phyloP scores from a whole-genome alignment of 2,797 vertebrate genomes.

The Melanotaenia maccullochi region DNA sequence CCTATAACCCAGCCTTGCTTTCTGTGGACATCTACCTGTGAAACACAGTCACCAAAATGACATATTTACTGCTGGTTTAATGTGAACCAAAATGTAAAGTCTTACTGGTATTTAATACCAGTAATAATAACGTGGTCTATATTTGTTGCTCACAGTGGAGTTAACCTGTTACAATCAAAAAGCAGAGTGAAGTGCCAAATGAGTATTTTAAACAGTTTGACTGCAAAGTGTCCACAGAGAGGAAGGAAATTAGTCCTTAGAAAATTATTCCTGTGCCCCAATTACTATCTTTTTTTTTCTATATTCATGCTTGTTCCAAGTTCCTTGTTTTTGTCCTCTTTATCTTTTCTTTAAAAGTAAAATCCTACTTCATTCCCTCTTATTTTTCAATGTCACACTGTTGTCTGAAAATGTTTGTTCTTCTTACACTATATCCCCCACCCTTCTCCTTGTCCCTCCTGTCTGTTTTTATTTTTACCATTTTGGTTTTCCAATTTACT shows the following conservation, averaged over 20 bases:
- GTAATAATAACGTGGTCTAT: neutral
- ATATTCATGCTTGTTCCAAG: conserved; percentile 8
- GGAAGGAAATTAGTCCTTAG: neutral
- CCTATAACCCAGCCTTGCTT: neutral
- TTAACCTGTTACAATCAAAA: neutral
- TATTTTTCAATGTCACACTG: conserved; percentile 1
- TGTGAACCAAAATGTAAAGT: neutral
- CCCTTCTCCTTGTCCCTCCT: conserved; percentile 40
- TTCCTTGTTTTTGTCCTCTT: neutral
- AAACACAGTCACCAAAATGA: neutral
- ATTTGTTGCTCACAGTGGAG: neutral
- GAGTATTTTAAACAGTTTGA: neutral
- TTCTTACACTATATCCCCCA: conserved; percentile 25
- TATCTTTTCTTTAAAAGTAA: neutral
- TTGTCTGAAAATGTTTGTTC: conserved; percentile 16
- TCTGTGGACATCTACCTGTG: conserved; percentile 15
- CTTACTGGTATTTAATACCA: neutral
- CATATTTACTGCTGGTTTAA: neutral
- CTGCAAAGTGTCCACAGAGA: neutral
- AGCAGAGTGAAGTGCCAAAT: neutral
- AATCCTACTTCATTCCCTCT: neutral
- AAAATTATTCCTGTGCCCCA: neutral
- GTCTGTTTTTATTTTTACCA: conserved; percentile 24
- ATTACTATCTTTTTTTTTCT: neutral
- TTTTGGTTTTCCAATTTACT: neutral